Conservation (phyloP, 2,113 vertebrate species). For the Phylloscopus trochilus region DNA sequence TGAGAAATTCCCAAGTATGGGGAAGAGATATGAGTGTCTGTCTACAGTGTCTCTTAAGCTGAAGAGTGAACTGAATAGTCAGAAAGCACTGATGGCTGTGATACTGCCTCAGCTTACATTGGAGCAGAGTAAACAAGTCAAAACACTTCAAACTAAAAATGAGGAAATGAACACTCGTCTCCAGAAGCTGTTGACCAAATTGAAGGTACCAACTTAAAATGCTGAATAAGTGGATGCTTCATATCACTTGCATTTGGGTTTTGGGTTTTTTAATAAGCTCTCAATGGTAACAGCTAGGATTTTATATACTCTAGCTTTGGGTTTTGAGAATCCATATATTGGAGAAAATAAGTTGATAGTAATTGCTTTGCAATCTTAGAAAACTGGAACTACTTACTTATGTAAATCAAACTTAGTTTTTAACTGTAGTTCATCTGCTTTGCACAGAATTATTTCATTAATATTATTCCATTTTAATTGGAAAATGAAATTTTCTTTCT, state of each 20-base stretch:
- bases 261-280: background rate
- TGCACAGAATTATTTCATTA: background rate
- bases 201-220: slow-evolving; percentile 66
- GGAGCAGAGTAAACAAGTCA: slow-evolving; percentile 40
- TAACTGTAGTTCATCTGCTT: background rate
- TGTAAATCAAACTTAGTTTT: background rate
- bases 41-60: slow-evolving; percentile 51
- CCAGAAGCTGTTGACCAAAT: slow-evolving; percentile 65
- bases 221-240: background rate
- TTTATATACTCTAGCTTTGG: background rate
- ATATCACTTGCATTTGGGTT: background rate
- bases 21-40: slow-evolving; percentile 55
- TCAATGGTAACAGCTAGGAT: background rate
- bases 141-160: slow-evolving; percentile 56
- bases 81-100: slow-evolving; percentile 41
- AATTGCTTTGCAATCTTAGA: background rate
- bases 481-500: background rate
- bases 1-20: slow-evolving; percentile 50
- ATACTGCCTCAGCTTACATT: slow-evolving; percentile 39
- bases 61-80: slow-evolving; percentile 45
- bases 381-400: background rate
- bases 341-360: background rate
- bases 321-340: background rate
- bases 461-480: background rate
- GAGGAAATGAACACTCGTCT: slow-evolving; percentile 53